phyloP scores from a whole-genome alignment of 2,797 vertebrate genomes.

The Synaphobranchus kaupii region DNA sequence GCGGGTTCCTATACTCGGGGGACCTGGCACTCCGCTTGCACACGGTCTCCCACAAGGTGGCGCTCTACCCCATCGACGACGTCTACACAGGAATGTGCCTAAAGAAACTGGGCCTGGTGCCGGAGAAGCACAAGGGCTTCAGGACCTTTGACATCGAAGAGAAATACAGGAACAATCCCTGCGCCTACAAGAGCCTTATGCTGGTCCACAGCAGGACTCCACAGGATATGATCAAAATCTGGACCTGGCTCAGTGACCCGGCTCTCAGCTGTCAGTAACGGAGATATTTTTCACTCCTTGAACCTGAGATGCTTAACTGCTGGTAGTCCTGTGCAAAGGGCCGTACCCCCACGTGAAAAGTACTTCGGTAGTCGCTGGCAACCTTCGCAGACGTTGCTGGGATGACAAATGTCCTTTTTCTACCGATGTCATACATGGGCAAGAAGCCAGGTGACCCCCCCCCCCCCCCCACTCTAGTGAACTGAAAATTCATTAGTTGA shows the following conservation, averaged over 20 bases:
- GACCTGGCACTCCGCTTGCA: conserved; percentile 76
- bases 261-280: conserved; percentile 75
- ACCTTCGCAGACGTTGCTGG: not conserved
- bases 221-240: conserved; percentile 88
- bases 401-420: not conserved
- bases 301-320: not conserved
- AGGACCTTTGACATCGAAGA: conserved; percentile 87
- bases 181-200: conserved; percentile 83
- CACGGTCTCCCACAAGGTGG: conserved; percentile 74
- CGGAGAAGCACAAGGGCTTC: conserved; percentile 86
- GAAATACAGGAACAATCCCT: conserved; percentile 80
- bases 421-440: not conserved
- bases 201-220: conserved; percentile 90
- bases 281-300: not conserved
- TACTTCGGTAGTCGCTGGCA: not conserved
- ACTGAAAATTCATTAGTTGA: not conserved
- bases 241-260: conserved; percentile 79
- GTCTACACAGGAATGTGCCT: conserved; percentile 96
- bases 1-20: conserved; percentile 88
- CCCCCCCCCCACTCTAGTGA: not conserved
- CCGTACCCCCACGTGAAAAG: not conserved
- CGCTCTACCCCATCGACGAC: conserved; percentile 89
- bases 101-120: conserved; percentile 85
- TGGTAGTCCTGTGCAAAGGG: not conserved
- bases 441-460: not conserved